Percentiles rank a stretch among this genome's conserved stretches.
phyloP scores from a whole-genome alignment of 2,797 vertebrate genomes.

The Esox masquinongy region DNA sequence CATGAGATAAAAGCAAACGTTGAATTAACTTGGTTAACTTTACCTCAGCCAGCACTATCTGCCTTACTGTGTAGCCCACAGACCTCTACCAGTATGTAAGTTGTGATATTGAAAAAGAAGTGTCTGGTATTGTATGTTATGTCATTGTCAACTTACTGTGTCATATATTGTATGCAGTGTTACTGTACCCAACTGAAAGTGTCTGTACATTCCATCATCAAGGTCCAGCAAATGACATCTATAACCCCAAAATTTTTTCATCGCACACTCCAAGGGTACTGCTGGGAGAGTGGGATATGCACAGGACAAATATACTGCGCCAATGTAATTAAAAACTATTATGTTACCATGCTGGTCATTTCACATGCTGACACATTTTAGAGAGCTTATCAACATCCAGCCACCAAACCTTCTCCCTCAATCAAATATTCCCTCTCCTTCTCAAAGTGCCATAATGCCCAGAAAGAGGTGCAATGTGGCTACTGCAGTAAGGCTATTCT shows the following conservation, averaged over 20 bases:
- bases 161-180: too few species aligned
- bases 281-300: too few species aligned
- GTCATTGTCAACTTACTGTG: not conserved
- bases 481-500: not conserved
- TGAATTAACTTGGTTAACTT: not conserved
- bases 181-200: not conserved
- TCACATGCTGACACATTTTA: too few species aligned
- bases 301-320: too few species aligned
- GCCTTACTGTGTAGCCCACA: not conserved
- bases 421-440: not conserved
- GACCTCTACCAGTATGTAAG: not conserved
- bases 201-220: not conserved
- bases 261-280: too few species aligned
- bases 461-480: not conserved
- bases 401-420: too few species aligned
- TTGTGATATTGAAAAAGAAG: not conserved
- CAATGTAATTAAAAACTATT: too few species aligned
- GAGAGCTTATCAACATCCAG: too few species aligned
- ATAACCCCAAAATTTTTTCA: not conserved
- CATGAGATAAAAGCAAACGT: not conserved
- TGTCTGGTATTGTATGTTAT: not conserved
- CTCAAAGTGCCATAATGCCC: not conserved
- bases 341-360: not conserved
- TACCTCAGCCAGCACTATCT: not conserved
- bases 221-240: not conserved